Evolutionary conservation across 35 echinoderm and acorn worm species (phyloP).

Genomic region (Antedon bifida): DNA sequence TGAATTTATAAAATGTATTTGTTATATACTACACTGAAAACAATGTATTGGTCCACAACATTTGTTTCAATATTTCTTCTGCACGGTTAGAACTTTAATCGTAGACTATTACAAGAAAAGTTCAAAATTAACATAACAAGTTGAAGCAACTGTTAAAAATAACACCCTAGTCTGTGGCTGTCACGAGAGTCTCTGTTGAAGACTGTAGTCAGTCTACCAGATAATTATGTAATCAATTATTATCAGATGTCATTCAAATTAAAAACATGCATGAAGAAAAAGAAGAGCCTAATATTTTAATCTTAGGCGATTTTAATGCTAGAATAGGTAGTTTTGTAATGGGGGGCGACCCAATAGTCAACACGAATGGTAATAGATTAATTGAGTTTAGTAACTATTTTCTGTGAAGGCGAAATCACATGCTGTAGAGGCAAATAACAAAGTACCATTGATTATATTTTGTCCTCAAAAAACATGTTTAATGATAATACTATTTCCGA

Average conservation of each 20-base stretch:
- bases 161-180: too few relatives aligned
- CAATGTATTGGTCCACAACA: too few relatives aligned
- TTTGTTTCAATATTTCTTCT: too few relatives aligned
- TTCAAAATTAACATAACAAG: too few relatives aligned
- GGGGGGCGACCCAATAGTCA: background rate
- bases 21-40: too few relatives aligned
- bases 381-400: background rate
- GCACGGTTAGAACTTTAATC: too few relatives aligned
- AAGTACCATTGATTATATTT: constrained; percentile 7
- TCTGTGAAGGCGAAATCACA: background rate
- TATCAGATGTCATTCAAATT: constrained; percentile 4
- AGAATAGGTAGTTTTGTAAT: background rate
- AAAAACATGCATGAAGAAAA: background rate
- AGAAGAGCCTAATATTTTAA: constrained; percentile 5
- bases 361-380: constrained; percentile 2
- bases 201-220: background rate
- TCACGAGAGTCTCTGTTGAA: constrained; percentile 23
- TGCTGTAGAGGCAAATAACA: background rate
- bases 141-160: too few relatives aligned
- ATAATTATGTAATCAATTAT: constrained; percentile 7
- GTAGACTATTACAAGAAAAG: too few relatives aligned
- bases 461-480: background rate
- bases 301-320: constrained; percentile 18
- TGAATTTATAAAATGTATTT: too few relatives aligned
- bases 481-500: background rate